These are phyloP conservation scores for Itoplectis maculator DNA, from an alignment of 2,888 invertebrate genomes.

Conservation along the genomic window DNA sequence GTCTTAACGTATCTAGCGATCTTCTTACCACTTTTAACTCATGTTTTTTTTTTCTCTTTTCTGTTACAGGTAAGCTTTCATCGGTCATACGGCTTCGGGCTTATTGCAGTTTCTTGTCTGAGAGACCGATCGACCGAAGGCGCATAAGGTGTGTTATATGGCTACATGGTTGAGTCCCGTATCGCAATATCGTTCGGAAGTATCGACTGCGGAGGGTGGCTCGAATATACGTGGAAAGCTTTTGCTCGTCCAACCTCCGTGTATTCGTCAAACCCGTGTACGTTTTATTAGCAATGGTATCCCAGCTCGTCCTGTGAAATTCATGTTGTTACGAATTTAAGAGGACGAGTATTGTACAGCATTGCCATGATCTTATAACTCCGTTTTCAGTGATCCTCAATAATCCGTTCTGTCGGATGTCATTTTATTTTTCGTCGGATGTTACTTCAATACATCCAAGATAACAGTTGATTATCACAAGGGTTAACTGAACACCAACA, in stretches of 20 bases:
- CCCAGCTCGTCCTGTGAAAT: neutral
- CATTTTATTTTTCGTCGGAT: too few species aligned
- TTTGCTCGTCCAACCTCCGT: neutral
- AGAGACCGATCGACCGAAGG: neutral
- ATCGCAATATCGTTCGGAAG: conserved; percentile 17
- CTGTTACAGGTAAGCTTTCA: conserved; percentile 75
- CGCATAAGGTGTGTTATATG: conserved; percentile 42
- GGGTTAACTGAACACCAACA: neutral
- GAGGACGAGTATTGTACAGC: neutral
- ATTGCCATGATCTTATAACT: neutral
- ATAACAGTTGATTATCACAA: too few species aligned
- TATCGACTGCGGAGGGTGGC: neutral
- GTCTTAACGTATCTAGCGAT: neutral
- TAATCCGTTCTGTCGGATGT: too few species aligned
- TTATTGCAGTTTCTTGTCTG: conserved; percentile 17
- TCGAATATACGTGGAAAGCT: neutral
- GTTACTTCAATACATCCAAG: too few species aligned
- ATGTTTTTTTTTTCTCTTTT: conserved; percentile 55
- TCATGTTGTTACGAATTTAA: neutral
- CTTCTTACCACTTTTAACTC: conserved; percentile 9
- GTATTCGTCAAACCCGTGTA: neutral
- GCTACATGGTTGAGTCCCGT: neutral
- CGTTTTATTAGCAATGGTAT: neutral
- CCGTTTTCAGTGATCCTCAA: neutral
- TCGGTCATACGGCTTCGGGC: conserved; percentile 28